A percentile compares a stretch with the other conserved stretches of the same genome.
Evolutionary conservation across 2,888 invertebrate species (phyloP).

Genomic region (Prosapia bicincta): DNA sequence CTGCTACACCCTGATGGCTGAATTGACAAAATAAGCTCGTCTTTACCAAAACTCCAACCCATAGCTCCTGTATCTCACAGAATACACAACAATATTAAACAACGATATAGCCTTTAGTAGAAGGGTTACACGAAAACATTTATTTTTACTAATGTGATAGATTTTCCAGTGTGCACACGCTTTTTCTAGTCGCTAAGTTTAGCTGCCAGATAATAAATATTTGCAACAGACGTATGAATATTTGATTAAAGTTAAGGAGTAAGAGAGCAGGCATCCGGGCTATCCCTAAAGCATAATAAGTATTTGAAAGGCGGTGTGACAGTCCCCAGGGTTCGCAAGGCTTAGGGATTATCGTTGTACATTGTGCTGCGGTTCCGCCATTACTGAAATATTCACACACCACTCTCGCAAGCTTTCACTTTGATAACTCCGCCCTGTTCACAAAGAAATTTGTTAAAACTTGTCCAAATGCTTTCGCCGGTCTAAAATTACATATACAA

Average conservation of each 20-base stretch:
- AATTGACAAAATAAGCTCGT: too few species aligned
- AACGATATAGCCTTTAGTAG: too few species aligned
- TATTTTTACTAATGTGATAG: too few species aligned
- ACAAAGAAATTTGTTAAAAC: neutral
- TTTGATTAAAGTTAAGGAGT: neutral
- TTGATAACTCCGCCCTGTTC: neutral
- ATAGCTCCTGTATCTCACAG: too few species aligned
- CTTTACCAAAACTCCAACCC: too few species aligned
- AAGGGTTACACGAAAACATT: too few species aligned
- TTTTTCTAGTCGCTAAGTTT: too few species aligned
- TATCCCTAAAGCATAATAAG: neutral
- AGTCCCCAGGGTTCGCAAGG: neutral
- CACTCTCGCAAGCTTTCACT: neutral
- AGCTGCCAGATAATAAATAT: neutral
- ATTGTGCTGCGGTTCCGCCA: neutral
- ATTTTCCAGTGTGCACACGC: too few species aligned
- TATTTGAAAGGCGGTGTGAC: slow-evolving; percentile 2
- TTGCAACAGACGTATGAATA: neutral
- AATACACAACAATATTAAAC: too few species aligned
- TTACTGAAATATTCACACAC: neutral
- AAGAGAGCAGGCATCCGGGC: neutral
- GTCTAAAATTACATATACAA: too few species aligned
- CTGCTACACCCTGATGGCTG: too few species aligned
- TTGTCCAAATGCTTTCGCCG: neutral
- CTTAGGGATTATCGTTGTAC: neutral